phyloP scores from a whole-genome alignment of 2,797 vertebrate species.

The Cyprinella venusta region DNA sequence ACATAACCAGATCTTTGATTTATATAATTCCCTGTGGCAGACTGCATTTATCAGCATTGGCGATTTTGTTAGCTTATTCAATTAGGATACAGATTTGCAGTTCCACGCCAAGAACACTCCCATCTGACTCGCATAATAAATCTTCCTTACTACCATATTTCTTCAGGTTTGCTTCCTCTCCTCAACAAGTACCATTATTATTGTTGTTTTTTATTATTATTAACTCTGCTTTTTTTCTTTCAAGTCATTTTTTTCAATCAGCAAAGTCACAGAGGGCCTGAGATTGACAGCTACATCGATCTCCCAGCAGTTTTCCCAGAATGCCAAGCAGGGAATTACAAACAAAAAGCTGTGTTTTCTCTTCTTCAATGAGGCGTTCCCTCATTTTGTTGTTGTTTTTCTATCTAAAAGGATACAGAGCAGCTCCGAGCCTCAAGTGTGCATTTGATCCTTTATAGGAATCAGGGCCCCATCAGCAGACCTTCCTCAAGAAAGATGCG shows the following conservation, averaged over 20 bases:
- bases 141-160: conserved; percentile 56
- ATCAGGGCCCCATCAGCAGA: conserved; percentile 15
- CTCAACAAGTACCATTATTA: conserved; percentile 66
- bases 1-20: conserved; percentile 72
- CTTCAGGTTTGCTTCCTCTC: conserved; percentile 68
- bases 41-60: conserved; percentile 72
- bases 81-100: conserved; percentile 79
- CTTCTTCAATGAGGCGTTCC: conserved; percentile 66
- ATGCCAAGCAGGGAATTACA: conserved; percentile 66
- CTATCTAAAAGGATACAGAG: conserved; percentile 64
- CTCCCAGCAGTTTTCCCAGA: conserved; percentile 70
- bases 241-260: conserved; percentile 61
- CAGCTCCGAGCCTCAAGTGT: conserved; percentile 61
- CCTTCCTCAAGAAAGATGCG: conserved; percentile 54
- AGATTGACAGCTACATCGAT: conserved; percentile 74
- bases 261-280: conserved; percentile 71
- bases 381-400: conserved; percentile 66
- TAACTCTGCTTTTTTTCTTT: conserved; percentile 65
- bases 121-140: conserved; percentile 75
- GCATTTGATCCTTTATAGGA: conserved; percentile 18
- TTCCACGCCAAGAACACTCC: conserved; percentile 69
- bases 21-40: conserved; percentile 68
- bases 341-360: conserved; percentile 62
- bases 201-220: conserved; percentile 69
- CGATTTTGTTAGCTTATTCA: conserved; percentile 75